Conservation (phyloP, 2,113 vertebrate genomes). For the Halcyon malimbica region DNA sequence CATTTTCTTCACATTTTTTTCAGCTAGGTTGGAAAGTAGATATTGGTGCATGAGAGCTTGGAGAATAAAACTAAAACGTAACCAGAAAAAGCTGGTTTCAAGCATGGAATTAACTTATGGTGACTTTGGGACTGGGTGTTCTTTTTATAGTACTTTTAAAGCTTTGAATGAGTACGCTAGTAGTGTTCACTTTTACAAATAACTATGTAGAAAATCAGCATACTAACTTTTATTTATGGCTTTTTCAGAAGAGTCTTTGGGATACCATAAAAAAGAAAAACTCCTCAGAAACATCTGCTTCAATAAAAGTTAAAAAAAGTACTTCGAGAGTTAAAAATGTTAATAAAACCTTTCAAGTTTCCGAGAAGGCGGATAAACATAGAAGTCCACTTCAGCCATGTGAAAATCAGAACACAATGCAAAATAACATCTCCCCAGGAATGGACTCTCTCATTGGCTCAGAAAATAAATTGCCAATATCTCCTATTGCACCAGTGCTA, state of each 20-base stretch:
- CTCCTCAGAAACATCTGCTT: constrained; percentile 8
- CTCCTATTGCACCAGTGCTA: constrained; percentile 34
- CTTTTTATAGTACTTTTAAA: background rate
- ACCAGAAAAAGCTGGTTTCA: background rate
- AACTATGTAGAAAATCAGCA: background rate
- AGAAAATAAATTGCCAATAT: constrained; percentile 67
- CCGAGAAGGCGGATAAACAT: constrained; percentile 66
- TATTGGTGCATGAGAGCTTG: background rate
- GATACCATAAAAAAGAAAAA: constrained; percentile 85
- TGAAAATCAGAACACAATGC: constrained; percentile 69
- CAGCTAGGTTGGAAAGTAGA: background rate
- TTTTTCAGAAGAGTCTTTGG: constrained; percentile 89
- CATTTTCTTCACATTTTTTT: background rate
- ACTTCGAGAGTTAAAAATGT: constrained; percentile 66
- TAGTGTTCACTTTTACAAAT: background rate
- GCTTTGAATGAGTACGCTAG: background rate
- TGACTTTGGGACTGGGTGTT: background rate
- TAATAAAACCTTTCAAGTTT: constrained; percentile 85
- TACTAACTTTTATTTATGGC: background rate
- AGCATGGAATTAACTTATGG: background rate
- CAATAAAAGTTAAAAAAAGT: constrained; percentile 53
- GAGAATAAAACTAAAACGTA: background rate
- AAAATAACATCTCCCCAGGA: background rate
- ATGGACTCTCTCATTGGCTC: background rate
- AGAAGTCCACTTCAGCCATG: constrained; percentile 84